Conservation (phyloP, 2,888 invertebrate species). For the Xylocampa areola region DNA sequence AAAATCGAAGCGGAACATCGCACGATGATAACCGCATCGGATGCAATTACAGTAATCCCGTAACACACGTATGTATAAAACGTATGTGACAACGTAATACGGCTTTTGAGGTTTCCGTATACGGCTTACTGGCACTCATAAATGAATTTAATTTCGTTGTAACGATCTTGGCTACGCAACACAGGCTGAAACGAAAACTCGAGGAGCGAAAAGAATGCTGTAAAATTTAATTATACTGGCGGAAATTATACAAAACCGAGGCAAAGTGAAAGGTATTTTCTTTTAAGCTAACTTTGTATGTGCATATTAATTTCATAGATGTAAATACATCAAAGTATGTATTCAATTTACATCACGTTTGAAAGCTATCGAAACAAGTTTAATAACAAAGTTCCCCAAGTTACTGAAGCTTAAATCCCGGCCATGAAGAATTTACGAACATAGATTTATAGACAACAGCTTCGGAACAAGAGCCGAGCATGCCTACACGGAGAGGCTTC, state of each 20-base stretch:
- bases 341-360: constrained; percentile 4
- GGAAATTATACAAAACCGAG: constrained; percentile 21
- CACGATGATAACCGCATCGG: constrained; percentile 66
- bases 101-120: constrained; percentile 69
- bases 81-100: constrained; percentile 64
- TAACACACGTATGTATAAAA: constrained; percentile 48
- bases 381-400: constrained; percentile 33
- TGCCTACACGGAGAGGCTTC: constrained; percentile 60
- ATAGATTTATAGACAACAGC: constrained; percentile 55
- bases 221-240: constrained; percentile 42
- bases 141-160: constrained; percentile 68
- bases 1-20: constrained; percentile 51
- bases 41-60: constrained; percentile 77
- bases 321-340: constrained; percentile 7
- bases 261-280: constrained; percentile 16
- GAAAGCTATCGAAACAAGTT: constrained; percentile 22
- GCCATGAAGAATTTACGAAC: constrained; percentile 51
- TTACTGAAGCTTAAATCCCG: constrained; percentile 45
- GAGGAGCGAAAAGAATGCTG: constrained; percentile 33
- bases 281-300: constrained; percentile 5
- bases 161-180: constrained; percentile 55
- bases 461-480: constrained; percentile 56
- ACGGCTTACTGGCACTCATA: constrained; percentile 61
- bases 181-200: constrained; percentile 41
- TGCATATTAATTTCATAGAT: constrained; percentile 17